These are phyloP conservation scores for Musca domestica DNA, from an alignment of 1,140 invertebrate species.

Conservation along the genomic window DNA sequence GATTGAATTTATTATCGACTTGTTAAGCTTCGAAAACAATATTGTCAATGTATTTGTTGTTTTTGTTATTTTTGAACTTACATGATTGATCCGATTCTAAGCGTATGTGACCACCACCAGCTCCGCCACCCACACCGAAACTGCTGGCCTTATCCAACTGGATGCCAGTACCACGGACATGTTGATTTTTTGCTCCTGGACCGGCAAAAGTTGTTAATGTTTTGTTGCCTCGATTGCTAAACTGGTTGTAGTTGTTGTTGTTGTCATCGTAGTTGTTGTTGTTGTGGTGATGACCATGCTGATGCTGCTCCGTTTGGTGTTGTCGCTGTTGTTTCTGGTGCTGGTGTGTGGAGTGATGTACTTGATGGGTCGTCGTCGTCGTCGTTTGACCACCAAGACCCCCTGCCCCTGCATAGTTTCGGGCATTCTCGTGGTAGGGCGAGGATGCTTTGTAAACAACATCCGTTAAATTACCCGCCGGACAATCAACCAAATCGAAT, in stretches of 20 bases:
- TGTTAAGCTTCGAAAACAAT: too few relatives aligned
- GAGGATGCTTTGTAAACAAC: constrained; percentile 52
- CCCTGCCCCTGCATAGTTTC: constrained; percentile 29
- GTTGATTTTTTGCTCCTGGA: constrained; percentile 49
- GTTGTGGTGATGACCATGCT: constrained; percentile 1
- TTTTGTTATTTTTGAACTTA: background rate
- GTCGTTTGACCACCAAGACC: background rate
- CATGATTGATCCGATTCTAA: constrained; percentile 1
- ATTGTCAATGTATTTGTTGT: too few relatives aligned
- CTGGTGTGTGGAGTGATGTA: background rate
- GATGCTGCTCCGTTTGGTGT: constrained; percentile 11
- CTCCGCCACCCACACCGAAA: constrained; percentile 39
- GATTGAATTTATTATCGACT: too few relatives aligned
- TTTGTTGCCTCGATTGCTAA: constrained; percentile 29
- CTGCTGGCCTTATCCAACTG: constrained; percentile 44
- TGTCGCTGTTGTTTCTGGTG: constrained; percentile 11
- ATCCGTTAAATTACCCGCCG: constrained; percentile 69
- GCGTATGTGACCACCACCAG: constrained; percentile 21
- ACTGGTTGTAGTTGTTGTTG: constrained; percentile 26
- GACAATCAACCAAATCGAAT: constrained; percentile 78
- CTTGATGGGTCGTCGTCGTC: constrained; percentile 14
- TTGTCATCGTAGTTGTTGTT: background rate
- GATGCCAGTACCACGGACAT: constrained; percentile 47
- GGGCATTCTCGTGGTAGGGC: constrained; percentile 38
- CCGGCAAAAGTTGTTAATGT: constrained; percentile 49